These are phyloP conservation scores for Numenius arquata DNA, from an alignment of 2,113 vertebrate species.

Conservation along the genomic window DNA sequence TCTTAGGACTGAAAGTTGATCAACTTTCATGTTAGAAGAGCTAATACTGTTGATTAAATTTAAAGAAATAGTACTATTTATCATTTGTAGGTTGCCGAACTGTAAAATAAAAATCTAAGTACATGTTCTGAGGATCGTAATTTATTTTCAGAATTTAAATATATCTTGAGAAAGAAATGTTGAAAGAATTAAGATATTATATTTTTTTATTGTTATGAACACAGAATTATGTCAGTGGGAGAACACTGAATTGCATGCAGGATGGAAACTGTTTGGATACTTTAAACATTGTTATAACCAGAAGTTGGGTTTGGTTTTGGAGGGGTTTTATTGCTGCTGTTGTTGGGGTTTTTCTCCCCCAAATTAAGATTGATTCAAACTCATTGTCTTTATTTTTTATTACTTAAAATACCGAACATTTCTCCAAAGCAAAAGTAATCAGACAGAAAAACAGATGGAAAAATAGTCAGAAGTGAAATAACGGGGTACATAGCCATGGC, in stretches of 20 bases:
- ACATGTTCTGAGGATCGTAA: background rate
- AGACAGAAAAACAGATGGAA: background rate
- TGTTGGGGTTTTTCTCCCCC: background rate
- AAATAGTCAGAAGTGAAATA: background rate
- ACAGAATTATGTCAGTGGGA: background rate
- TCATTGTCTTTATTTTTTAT: background rate
- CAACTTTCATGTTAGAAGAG: background rate
- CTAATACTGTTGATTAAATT: background rate
- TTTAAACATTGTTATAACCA: background rate
- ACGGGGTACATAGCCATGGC: background rate
- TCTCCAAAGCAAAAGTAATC: background rate
- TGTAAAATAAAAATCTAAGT: background rate
- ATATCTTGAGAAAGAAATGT: background rate
- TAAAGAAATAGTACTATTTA: background rate
- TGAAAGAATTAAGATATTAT: background rate
- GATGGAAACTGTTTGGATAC: background rate
- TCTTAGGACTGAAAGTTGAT: background rate
- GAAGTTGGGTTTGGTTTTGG: background rate
- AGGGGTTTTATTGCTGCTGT: background rate
- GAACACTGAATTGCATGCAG: background rate
- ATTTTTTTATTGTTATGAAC: background rate
- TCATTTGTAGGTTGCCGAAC: background rate
- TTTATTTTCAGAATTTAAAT: background rate
- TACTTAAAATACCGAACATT: background rate
- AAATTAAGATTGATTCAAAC: background rate